Percentiles rank a stretch among this genome's conserved stretches.
phyloP scores from a whole-genome alignment of 2,888 invertebrate species.

The Panopea generosa region DNA sequence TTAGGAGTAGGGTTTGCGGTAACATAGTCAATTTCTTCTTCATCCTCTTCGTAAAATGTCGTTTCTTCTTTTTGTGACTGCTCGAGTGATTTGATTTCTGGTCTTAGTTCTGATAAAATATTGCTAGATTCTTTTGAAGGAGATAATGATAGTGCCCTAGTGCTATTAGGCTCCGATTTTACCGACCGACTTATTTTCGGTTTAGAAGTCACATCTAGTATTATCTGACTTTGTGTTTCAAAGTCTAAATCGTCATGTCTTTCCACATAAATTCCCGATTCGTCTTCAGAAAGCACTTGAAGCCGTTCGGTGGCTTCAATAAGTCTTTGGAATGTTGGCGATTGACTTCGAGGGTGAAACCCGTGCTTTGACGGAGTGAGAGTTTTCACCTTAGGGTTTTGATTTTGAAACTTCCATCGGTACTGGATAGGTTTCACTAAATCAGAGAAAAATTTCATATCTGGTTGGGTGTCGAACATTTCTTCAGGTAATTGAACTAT shows the following conservation, averaged over 20 bases:
- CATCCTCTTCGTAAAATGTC: conserved; percentile 18
- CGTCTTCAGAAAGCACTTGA: conserved; percentile 49
- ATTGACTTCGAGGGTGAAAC: conserved; percentile 73
- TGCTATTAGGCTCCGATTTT: conserved; percentile 35
- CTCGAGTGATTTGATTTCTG: conserved; percentile 27
- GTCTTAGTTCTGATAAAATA: conserved; percentile 12
- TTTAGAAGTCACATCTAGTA: conserved; percentile 14
- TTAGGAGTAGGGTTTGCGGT: conserved; percentile 17
- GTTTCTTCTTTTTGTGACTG: conserved; percentile 21
- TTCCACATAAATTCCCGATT: conserved; percentile 15
- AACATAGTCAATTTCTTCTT: conserved; percentile 20
- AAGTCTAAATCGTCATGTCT: background rate
- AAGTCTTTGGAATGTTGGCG: conserved; percentile 75
- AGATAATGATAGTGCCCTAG: conserved; percentile 27
- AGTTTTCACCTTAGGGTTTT: conserved; percentile 60
- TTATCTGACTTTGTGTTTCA: conserved; percentile 46
- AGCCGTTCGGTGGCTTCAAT: conserved; percentile 71
- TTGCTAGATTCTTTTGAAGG: background rate
- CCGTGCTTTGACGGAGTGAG: conserved; percentile 74
- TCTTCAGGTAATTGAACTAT: conserved; percentile 34
- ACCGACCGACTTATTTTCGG: conserved; percentile 6
- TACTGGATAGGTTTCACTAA: conserved; percentile 70
- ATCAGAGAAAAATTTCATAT: conserved; percentile 68
- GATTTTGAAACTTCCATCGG: conserved; percentile 59
- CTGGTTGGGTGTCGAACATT: conserved; percentile 31